Evolutionary conservation across 2,888 invertebrate species (phyloP), one percentile per base, ranked within the genome.

Genomic region (Boloria selene): DNA sequence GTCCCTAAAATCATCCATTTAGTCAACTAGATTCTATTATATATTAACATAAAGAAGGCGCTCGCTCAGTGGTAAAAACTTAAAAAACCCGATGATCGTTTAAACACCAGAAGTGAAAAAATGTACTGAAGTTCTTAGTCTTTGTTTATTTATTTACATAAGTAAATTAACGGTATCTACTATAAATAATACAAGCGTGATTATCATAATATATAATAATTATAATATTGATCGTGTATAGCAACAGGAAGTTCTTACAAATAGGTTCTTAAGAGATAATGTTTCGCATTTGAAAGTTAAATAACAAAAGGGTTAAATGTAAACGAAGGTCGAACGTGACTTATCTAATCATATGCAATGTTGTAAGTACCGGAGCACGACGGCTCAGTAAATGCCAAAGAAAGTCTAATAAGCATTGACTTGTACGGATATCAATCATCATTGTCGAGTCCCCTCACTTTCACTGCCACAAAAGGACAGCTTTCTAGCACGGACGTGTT

Each of bases 391-490:
- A 74, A 79, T 77, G 76, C 77, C 77, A 81, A 81, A 73, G 78
- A 79, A 76, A 79, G 62, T 50, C 74, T 80, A 78, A 78, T 74
- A 70, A 74, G 45, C 73, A 22, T 22, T 72, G 73, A 74, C 72
- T 76, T 76, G 72, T 70, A 73, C 73, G 72, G 75, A 70, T 76
- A 80, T 84, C 82, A 77, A 79, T 84, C 82, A 83, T 78, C 79
- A 77, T 80, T 75, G 77, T 67, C 71, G 70, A 44, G 56, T 44
- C 26, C 7, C 13, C 74, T 78, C 75, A 82, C 88, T 88, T 89
- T 86, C 86, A 79, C 87, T 53, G 67, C 69, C 74, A 86, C 86
- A 87, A 90, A 31, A 90, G 87, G 88, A 89, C 44, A n/a, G 73
- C 87, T 88, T 88, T 89, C 88, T 84, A 84, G 72, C 72, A 77